A percentile compares a stretch with the other conserved stretches of the same genome.
These are phyloP conservation scores for Agrotis ipsilon DNA, from an alignment of 2,888 invertebrate genomes.

Conservation along the genomic window DNA sequence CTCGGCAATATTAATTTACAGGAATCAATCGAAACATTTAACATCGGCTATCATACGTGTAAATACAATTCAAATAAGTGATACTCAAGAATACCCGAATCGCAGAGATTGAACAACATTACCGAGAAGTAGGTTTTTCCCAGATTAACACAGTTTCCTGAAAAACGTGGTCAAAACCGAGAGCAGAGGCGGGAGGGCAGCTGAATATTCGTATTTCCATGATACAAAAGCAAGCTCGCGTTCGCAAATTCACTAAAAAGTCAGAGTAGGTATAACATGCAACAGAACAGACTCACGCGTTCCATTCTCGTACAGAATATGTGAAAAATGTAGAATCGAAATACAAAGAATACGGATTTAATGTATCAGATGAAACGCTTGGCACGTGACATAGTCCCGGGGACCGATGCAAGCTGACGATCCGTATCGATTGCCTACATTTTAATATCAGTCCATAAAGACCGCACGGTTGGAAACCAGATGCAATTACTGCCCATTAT, in stretches of 20 bases:
- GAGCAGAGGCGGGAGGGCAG: background rate
- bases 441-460: constrained; percentile 76
- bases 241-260: constrained; percentile 26
- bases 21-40: too few relatives aligned
- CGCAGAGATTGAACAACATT: background rate
- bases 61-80: background rate
- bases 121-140: background rate
- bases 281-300: constrained; percentile 19
- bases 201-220: constrained; percentile 3
- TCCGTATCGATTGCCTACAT: constrained; percentile 82
- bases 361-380: constrained; percentile 74
- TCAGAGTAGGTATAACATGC: constrained; percentile 26
- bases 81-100: background rate
- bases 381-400: constrained; percentile 73
- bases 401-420: constrained; percentile 76
- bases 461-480: constrained; percentile 62
- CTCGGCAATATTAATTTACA: too few relatives aligned
- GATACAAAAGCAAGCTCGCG: constrained; percentile 21
- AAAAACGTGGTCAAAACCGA: constrained; percentile 8
- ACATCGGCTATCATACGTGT: too few relatives aligned
- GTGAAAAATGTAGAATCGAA: constrained; percentile 67
- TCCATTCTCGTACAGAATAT: constrained; percentile 44
- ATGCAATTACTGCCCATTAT: constrained; percentile 78
- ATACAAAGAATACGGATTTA: constrained; percentile 66
- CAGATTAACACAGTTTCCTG: background rate